These are phyloP conservation scores for Ascaphus truei DNA, from an alignment of 2,113 vertebrate species.

Conservation along the genomic window DNA sequence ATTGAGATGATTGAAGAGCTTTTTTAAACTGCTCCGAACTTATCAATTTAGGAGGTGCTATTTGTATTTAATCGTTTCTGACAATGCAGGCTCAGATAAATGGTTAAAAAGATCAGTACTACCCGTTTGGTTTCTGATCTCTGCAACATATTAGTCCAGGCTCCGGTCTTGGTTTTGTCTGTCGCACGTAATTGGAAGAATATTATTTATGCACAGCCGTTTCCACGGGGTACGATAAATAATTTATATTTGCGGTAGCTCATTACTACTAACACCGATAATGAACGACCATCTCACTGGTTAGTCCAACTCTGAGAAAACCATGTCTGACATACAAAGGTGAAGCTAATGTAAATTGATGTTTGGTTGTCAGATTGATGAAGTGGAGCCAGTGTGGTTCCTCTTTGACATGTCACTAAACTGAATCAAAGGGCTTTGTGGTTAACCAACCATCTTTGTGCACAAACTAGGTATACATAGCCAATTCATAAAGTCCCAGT, in stretches of 20 bases:
- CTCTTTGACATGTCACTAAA: slow-evolving; percentile 16
- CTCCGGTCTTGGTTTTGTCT: too few relatives aligned
- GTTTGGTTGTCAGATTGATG: slow-evolving; percentile 3
- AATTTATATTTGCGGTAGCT: background rate
- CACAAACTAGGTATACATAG: slow-evolving; percentile 21
- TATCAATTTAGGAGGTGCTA: too few relatives aligned
- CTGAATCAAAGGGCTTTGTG: slow-evolving; percentile 11
- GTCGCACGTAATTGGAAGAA: too few relatives aligned
- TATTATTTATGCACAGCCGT: too few relatives aligned
- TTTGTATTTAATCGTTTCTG: too few relatives aligned
- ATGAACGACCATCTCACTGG: background rate
- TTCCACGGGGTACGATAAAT: too few relatives aligned
- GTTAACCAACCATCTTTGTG: slow-evolving; percentile 28
- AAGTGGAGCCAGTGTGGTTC: slow-evolving; percentile 1
- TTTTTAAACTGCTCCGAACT: too few relatives aligned
- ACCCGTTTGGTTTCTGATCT: too few relatives aligned
- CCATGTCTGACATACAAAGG: background rate
- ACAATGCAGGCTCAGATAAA: too few relatives aligned
- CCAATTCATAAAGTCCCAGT: slow-evolving; percentile 19
- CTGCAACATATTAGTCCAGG: too few relatives aligned
- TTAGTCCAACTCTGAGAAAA: background rate
- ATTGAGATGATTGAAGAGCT: too few relatives aligned
- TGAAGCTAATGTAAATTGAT: slow-evolving; percentile 12
- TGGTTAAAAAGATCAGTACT: too few relatives aligned
- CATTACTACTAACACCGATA: background rate